Conservation (phyloP, 2,113 vertebrate genomes). For the Neolamprologus variostigma region DNA sequence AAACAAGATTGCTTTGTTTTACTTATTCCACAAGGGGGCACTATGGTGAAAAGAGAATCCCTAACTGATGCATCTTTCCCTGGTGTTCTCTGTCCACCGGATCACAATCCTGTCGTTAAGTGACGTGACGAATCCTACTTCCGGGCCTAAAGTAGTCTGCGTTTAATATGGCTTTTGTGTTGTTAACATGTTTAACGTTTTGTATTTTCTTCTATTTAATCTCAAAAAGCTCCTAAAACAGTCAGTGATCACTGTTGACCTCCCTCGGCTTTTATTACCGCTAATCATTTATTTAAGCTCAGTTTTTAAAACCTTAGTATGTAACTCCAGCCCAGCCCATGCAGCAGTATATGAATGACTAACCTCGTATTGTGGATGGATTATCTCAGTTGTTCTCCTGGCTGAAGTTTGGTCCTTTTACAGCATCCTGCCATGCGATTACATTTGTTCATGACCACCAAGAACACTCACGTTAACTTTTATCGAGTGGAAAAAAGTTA, state of each 20-base stretch:
- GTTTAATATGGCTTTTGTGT: neutral
- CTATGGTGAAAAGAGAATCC: neutral
- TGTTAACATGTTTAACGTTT: neutral
- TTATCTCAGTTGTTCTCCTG: neutral
- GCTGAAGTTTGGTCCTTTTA: accelerated
- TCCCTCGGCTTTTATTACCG: neutral
- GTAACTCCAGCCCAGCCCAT: neutral
- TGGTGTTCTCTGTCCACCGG: accelerated
- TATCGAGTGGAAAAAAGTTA: too few species aligned
- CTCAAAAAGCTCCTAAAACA: neutral
- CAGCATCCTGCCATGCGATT: accelerated
- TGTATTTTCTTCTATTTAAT: neutral
- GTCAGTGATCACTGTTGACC: neutral
- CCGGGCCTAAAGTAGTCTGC: neutral
- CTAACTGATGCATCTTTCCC: neutral
- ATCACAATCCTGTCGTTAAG: accelerated
- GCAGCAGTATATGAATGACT: accelerated
- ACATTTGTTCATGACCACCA: too few species aligned
- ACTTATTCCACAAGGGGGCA: neutral
- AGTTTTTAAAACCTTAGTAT: accelerated
- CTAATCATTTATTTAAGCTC: neutral
- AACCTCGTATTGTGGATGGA: accelerated
- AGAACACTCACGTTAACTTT: too few species aligned
- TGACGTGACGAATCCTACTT: accelerated
- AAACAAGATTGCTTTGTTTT: neutral